phyloP scores from a whole-genome alignment of 2,113 vertebrate genomes.

The Pantherophis guttatus region DNA sequence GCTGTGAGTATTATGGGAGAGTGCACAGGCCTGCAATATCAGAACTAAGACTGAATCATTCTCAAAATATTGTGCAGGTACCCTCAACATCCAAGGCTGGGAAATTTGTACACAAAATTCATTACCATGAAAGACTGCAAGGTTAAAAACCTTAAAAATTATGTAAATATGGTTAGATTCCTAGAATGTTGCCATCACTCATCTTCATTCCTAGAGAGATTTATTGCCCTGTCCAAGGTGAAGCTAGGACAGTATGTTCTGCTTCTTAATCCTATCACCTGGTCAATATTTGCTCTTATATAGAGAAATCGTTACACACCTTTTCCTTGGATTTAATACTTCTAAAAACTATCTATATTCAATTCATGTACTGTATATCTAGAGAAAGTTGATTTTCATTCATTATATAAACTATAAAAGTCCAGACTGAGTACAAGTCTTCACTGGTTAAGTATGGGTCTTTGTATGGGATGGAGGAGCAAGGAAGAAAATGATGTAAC shows the following conservation, averaged over 20 bases:
- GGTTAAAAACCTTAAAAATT: neutral
- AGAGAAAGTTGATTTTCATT: neutral
- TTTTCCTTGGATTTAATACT: neutral
- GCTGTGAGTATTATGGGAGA: neutral
- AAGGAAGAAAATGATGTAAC: neutral
- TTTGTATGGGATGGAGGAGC: neutral
- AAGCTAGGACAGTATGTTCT: neutral
- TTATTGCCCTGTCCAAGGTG: neutral
- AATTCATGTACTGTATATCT: neutral
- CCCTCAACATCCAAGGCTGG: neutral
- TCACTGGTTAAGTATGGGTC: neutral
- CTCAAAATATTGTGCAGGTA: neutral
- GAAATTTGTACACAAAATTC: neutral
- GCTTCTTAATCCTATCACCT: neutral
- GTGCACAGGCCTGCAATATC: neutral
- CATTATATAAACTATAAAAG: neutral
- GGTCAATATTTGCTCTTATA: neutral
- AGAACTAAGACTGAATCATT: neutral
- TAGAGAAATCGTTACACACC: neutral
- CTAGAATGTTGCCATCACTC: neutral
- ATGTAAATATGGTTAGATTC: neutral
- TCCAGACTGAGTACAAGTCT: neutral
- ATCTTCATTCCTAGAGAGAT: neutral
- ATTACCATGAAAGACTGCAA: neutral
- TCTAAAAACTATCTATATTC: neutral